phyloP scores from a whole-genome alignment of 2,888 invertebrate genomes.

The Pachydiplax longipennis region DNA sequence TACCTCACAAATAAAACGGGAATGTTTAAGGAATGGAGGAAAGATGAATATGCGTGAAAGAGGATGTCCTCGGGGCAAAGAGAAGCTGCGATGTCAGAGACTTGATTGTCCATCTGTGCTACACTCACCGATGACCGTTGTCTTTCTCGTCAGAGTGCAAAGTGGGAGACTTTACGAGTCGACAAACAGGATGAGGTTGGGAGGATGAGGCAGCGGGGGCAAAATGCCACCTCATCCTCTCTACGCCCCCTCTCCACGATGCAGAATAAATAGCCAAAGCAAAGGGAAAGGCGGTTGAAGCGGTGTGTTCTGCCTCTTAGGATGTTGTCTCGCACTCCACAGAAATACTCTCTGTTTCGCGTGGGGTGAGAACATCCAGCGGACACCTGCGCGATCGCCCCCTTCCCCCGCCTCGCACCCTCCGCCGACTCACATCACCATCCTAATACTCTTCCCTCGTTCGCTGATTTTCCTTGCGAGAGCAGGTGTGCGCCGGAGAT shows the following conservation, averaged over 20 bases:
- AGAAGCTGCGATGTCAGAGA: background rate
- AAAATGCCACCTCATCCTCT: conserved; percentile 10
- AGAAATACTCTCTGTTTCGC: background rate
- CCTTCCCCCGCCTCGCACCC: background rate
- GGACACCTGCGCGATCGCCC: conserved; percentile 25
- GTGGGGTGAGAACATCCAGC: conserved; percentile 1
- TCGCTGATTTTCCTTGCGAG: conserved; percentile 29
- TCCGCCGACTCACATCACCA: background rate
- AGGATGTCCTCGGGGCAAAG: background rate
- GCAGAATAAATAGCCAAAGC: conserved; percentile 22
- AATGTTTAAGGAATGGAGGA: background rate
- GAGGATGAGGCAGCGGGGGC: background rate
- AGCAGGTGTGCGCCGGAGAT: conserved; percentile 22
- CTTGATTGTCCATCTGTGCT: conserved; percentile 30
- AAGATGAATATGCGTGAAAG: background rate
- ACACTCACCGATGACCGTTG: conserved; percentile 40
- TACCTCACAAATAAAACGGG: background rate
- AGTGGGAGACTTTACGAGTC: conserved; percentile 36
- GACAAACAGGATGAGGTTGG: background rate
- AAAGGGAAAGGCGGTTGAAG: background rate
- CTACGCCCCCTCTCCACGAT: background rate
- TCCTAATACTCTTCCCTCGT: background rate
- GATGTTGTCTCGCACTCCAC: conserved; percentile 30
- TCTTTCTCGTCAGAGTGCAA: conserved; percentile 40
- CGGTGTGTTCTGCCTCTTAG: conserved; percentile 38